Base-by-base conservation (phyloP, 53 echinoderm and acorn worm genomes). In the Astropecten irregularis region DNA sequence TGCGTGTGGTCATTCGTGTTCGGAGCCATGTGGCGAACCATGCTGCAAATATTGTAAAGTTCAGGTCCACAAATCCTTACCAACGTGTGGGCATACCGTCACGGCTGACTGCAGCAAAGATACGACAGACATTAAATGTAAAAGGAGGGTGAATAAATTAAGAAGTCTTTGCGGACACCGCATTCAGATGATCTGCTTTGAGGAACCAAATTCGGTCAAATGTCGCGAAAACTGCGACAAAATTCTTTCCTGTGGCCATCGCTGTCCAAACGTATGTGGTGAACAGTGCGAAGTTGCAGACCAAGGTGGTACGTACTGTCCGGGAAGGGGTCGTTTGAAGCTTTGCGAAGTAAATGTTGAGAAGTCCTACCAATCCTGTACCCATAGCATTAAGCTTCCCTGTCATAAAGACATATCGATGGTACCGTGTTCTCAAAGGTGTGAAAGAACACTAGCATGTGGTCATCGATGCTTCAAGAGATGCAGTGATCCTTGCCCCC, bases 381-480 rank as follows among this genome's bases (percentile, higher is more conserved):
- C 87, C 26, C 95, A 95, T 40, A 49, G 21, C 25, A 50, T 84
- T 50, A 30, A 66, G 40, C 55, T 86, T 11, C 59, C 71, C 20
- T 90, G 85, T 47, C 73, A 81, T 20, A 23, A 52, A 55, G n/a
- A 71, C 34, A 52, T 53, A 16, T n/a, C 68, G 15, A 34, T 84
- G 26, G 72, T 91, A 21, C 33, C 56, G 13, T 91, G 96, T 49
- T 32, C 58, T 49, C 55, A 55, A n/a, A 54, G 47, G 15, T 96
- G 96, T 57, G 40, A 23, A 3, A 73, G 76, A 18, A 16, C 51
- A 11, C 68, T 91, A 21, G 10, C 31, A 4, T 96, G 96, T 68
- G 93, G 92, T 9, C 96, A 96, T 64, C 77, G 14, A 0, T 96
- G 96, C 66, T 76, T 23, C 1, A 69, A 84, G 20, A 39, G 51